Percentiles rank a stretch among this genome's conserved stretches.
phyloP scores from a whole-genome alignment of 2,113 vertebrate species.

The Ameiurus melas region DNA sequence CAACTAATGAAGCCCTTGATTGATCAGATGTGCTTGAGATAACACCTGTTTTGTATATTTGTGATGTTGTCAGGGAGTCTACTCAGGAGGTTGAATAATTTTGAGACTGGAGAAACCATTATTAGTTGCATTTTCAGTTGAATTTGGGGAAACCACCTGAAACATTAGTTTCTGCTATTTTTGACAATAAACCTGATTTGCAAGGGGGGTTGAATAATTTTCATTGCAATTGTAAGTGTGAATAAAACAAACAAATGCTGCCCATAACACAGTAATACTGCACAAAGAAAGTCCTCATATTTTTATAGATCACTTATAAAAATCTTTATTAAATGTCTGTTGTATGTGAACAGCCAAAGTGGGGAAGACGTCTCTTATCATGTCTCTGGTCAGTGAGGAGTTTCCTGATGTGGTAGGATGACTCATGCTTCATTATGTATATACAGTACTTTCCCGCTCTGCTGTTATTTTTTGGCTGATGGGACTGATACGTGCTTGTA shows the following conservation, averaged over 20 bases:
- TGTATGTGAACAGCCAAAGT: constrained; percentile 85
- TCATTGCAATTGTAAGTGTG: too few species aligned
- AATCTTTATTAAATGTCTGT: neutral
- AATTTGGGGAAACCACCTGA: too few species aligned
- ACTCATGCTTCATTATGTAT: neutral
- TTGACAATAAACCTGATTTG: too few species aligned
- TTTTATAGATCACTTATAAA: neutral
- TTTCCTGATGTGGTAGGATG: constrained; percentile 90
- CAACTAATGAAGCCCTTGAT: too few species aligned
- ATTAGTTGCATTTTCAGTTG: too few species aligned
- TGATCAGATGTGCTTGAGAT: too few species aligned
- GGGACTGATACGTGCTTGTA: neutral
- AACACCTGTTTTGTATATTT: too few species aligned
- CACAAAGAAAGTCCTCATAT: neutral
- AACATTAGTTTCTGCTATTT: too few species aligned
- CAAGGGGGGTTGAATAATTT: too few species aligned
- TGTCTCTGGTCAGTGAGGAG: constrained; percentile 98
- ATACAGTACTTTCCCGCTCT: neutral
- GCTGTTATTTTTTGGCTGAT: neutral
- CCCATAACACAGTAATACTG: neutral
- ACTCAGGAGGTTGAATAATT: too few species aligned
- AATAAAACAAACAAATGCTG: neutral
- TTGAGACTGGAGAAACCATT: too few species aligned
- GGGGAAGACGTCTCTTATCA: constrained; percentile 97
- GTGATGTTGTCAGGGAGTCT: too few species aligned